Percentiles rank a stretch among this genome's conserved stretches.
These are phyloP conservation scores for Neoitamus cyanurus DNA, from an alignment of 2,888 invertebrate genomes.

Conservation along the genomic window DNA sequence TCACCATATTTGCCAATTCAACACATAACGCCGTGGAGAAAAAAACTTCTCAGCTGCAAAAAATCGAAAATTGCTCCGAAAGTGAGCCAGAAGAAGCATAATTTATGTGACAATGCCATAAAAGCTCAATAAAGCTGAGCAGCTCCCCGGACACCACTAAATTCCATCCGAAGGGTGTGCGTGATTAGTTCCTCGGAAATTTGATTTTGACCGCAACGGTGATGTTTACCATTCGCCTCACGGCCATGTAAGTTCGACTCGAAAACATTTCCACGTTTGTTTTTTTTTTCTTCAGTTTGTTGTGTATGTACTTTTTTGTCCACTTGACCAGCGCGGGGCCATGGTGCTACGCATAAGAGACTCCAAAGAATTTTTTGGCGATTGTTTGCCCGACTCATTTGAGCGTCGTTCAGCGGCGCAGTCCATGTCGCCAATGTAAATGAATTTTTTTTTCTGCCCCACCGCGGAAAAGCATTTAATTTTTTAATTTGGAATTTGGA, in stretches of 20 bases:
- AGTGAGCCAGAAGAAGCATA: neutral
- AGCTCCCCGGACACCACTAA: neutral
- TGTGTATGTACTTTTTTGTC: neutral
- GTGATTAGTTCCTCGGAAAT: constrained; percentile 8
- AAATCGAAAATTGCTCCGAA: neutral
- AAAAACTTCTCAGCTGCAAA: neutral
- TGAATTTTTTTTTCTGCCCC: constrained; percentile 28
- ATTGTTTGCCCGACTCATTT: constrained; percentile 30
- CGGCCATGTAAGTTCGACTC: neutral
- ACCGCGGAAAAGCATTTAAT: neutral
- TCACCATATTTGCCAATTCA: neutral
- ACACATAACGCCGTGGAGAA: neutral
- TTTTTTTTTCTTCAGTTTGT: neutral
- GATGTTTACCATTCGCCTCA: constrained; percentile 32
- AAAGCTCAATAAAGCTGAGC: neutral
- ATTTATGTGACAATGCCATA: neutral
- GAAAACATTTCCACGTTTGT: neutral
- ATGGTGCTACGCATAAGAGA: neutral
- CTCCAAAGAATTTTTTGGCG: constrained; percentile 26
- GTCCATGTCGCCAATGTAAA: constrained; percentile 26
- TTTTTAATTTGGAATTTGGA: constrained; percentile 43
- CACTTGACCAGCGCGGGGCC: neutral
- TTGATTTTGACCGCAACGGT: neutral
- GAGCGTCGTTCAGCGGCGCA: neutral
- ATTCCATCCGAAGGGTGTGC: constrained; percentile 1